Base-by-base conservation (phyloP, 2,888 invertebrate species). In the Oeneis ivallda region DNA sequence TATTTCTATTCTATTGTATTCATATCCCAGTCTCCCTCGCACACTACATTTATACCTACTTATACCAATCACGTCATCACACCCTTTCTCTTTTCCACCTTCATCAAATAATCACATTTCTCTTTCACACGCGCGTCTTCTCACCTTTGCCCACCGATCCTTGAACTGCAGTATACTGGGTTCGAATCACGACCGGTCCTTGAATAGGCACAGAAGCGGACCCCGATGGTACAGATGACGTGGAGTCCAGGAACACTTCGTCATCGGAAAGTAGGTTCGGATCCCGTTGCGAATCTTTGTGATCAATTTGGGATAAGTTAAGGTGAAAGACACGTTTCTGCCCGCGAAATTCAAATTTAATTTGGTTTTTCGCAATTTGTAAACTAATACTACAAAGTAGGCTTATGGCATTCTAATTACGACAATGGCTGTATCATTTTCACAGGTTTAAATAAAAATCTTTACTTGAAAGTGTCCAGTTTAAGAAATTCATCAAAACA, bases 231-330 rank as follows among this genome's bases (percentile, higher is more conserved):
- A 78, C 72, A 0, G 85, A 79, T 0, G 87, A 85, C 60, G 79
- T 81, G 26, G 79, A 77, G 65, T 87, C 87, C 66, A 83, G 74
- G 80, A 92, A 92, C 64, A 90, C 91, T 64, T 92, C 91, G 63
- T 89, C 89, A 64, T 91, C 91, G 0, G 86, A 85, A 13, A 86
- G 76, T 58, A 84, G 79, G 75, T 80, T 78, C 53, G 83, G 83
- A 71, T 86, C 86, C 59, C 82, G 83, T 9, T 65, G 70, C 17
- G 68, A 62, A 53, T 71, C 71, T 68, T 70, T 57, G 49, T 65
- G 8, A 7, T 19, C 56, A 41, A 56, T 19, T 15, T 15, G 37
- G 11, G 9, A 5, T 39, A 17, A 19, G 19, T 54, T 54, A 54
- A 2, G 39, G 17, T 7, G 9, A n/a, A n/a, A n/a, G n/a, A n/a